These are phyloP conservation scores for Halictus quadricinctus DNA, from an alignment of 2,888 invertebrate species.

Conservation along the genomic window DNA sequence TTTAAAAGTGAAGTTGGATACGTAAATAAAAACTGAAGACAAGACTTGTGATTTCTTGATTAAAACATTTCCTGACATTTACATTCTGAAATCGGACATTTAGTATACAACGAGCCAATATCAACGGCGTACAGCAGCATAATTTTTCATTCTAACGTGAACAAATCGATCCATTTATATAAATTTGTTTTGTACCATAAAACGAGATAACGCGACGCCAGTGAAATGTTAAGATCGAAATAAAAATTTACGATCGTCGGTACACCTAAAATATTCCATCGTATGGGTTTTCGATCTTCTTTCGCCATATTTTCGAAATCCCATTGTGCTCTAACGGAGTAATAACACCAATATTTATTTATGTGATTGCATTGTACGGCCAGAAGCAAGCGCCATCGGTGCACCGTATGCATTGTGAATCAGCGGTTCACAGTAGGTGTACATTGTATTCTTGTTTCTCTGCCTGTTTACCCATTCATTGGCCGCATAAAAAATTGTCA, in stretches of 20 bases:
- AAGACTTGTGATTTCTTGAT: too few relatives aligned
- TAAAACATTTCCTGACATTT: neutral
- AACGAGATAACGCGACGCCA: neutral
- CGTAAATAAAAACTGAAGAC: too few relatives aligned
- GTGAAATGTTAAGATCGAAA: neutral
- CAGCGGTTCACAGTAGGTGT: slow-evolving; percentile 59
- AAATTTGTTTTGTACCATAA: neutral
- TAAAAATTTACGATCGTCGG: neutral
- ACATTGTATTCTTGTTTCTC: slow-evolving; percentile 65
- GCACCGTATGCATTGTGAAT: slow-evolving; percentile 66
- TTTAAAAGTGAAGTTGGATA: too few relatives aligned
- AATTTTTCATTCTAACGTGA: neutral
- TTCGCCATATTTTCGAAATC: slow-evolving; percentile 8
- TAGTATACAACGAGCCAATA: neutral
- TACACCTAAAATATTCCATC: slow-evolving; percentile 7
- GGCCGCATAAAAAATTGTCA: slow-evolving; percentile 59
- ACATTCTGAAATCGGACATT: too few relatives aligned
- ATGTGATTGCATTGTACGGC: slow-evolving; percentile 51
- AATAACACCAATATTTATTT: slow-evolving; percentile 67
- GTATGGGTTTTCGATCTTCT: slow-evolving; percentile 12
- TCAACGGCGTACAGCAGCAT: neutral
- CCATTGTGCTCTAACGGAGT: slow-evolving; percentile 38
- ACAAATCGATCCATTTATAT: neutral
- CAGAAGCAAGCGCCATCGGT: slow-evolving; percentile 30
- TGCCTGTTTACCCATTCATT: slow-evolving; percentile 64